Evolutionary conservation across 2,888 invertebrate genomes (phyloP), one percentile per base, ranked within the genome.

Genomic region (Caenorhabditis sp.): DNA sequence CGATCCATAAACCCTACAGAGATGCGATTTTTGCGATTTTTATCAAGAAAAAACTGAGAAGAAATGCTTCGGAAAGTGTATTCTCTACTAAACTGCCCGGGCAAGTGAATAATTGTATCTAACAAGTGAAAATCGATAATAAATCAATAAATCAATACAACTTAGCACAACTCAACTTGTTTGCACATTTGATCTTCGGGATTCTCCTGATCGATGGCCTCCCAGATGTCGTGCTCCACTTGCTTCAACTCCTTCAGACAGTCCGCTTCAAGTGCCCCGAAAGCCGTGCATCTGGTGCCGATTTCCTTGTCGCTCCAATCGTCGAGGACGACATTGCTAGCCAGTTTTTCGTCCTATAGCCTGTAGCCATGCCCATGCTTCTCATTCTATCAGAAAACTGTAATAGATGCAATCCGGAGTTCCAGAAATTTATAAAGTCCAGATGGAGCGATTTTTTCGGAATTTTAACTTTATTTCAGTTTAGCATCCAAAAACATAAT

Each of bases 171-270:
- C 20, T 74, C 37, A 1, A 67, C 65, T 11, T 74, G 65, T 15
- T 47, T 65, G 56, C 74, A 74, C 32, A 56, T 65, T 24, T 74
- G 65, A 5, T 74, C 58, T 32, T 74, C 74, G 5, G 74, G 74
- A 28, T 65, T 74, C 0, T 74, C 74, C n/a, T 74, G 18, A 35
- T 74, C 65, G 18, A 74, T 74, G 2, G 74, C 74, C 40, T 65
- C 60, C 74, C 56, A 56, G 32, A 74, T 74, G n/a, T 74, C 74
- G 3, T 74, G 40, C 32, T 74, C 74, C 0, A 50, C 74, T 15
- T 58, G 56, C 35, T 74, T 65, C 65, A 74, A 22, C 47, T 74
- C 74, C 18, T 74, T 74, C 37, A 74, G 28, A n/a, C 74, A 74
- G 13, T 74, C 74, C 0, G 50, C 28, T 0, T 32, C 74, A 1